phyloP scores from a whole-genome alignment of 2,113 vertebrate genomes.

The pig (Sus scrofa) region DNA sequence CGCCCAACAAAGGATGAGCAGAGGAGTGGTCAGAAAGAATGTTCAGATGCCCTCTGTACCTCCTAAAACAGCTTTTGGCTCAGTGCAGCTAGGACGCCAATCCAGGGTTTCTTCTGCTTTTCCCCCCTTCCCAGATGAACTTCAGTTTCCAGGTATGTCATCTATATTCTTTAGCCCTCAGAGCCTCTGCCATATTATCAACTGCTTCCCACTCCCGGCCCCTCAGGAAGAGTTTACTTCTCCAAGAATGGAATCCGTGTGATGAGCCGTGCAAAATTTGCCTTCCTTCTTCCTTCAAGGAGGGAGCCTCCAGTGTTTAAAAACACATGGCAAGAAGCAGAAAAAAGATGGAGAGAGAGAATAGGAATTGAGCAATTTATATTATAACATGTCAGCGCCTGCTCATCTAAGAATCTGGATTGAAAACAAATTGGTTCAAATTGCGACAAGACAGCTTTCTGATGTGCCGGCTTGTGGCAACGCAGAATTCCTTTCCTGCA shows the following conservation, averaged over 20 bases:
- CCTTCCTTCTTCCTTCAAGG: neutral
- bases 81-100: neutral
- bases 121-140: neutral
- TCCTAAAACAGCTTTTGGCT: neutral
- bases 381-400: neutral
- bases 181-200: neutral
- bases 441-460: neutral
- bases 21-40: neutral
- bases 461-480: neutral
- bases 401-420: neutral
- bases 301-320: neutral
- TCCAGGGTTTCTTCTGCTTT: neutral
- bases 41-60: too few relatives aligned
- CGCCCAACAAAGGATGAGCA: neutral
- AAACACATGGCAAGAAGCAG: neutral
- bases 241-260: neutral
- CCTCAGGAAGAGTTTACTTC: neutral
- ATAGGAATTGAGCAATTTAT: neutral
- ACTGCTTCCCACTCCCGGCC: accelerated
- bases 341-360: neutral
- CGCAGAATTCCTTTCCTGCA: neutral
- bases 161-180: neutral
- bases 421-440: neutral
- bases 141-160: neutral
- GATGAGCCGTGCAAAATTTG: neutral